Conservation (phyloP, 1,140 invertebrate genomes). For the Adoxophyes honmai region DNA sequence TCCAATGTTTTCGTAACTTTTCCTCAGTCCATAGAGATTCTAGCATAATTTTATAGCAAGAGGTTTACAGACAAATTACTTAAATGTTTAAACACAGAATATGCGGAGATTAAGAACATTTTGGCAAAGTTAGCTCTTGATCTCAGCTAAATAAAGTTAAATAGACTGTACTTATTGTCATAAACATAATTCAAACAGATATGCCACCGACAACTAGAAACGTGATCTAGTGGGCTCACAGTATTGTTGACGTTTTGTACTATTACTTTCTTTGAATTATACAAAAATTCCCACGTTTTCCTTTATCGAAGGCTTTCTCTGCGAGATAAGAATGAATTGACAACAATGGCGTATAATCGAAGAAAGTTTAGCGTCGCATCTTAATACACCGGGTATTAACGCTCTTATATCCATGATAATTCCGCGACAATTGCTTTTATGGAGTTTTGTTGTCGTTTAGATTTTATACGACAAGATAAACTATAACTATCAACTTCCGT, state of each 20-base stretch:
- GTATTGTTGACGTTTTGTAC: conserved; percentile 47
- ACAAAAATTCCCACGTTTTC: conserved; percentile 62
- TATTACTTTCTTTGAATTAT: conserved; percentile 49
- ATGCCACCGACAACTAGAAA: conserved; percentile 52
- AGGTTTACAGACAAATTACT: no score
- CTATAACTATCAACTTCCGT: background rate
- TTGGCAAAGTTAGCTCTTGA: no score
- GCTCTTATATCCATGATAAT: conserved; percentile 7
- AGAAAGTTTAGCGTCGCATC: conserved; percentile 30
- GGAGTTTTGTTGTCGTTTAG: conserved; percentile 1
- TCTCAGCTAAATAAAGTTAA: no score
- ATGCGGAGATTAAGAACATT: no score
- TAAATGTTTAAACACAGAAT: no score
- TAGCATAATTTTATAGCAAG: no score
- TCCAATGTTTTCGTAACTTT: background rate
- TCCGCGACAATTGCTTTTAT: conserved; percentile 4
- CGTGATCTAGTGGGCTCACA: conserved; percentile 42
- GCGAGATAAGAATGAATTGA: conserved; percentile 50
- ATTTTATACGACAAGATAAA: background rate
- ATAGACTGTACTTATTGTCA: no score
- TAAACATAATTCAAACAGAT: conserved; percentile 33
- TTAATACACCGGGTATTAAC: conserved; percentile 12
- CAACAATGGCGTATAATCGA: conserved; percentile 39
- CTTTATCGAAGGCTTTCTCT: conserved; percentile 64
- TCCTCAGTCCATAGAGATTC: background rate